These are phyloP conservation scores for Girardinichthys multiradiatus DNA, from an alignment of 2,113 vertebrate species.

Conservation along the genomic window DNA sequence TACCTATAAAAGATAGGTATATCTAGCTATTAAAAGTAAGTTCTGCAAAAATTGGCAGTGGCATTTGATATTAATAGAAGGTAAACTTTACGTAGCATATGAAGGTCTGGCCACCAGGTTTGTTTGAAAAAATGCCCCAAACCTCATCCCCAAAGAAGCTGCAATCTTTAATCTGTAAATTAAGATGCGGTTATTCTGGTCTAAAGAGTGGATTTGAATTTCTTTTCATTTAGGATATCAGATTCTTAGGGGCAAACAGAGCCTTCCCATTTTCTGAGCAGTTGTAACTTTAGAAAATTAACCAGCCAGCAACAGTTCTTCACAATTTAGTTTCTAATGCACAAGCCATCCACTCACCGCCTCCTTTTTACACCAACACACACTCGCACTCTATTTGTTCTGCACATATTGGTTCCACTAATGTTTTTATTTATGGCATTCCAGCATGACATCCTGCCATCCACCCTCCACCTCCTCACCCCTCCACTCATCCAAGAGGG, in stretches of 20 bases:
- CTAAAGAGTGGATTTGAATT: constrained; percentile 32
- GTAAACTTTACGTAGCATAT: too few relatives aligned
- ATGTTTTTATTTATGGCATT: constrained; percentile 81
- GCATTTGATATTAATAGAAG: too few relatives aligned
- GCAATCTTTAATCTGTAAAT: neutral
- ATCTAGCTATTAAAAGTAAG: too few relatives aligned
- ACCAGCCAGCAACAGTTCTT: constrained; percentile 62
- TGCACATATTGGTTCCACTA: constrained; percentile 72
- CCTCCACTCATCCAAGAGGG: constrained; percentile 59
- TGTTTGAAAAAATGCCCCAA: too few relatives aligned
- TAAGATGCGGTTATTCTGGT: constrained; percentile 31
- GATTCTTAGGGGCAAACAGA: constrained; percentile 17
- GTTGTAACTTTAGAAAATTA: constrained; percentile 43
- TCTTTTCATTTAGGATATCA: constrained; percentile 34
- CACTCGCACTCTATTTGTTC: constrained; percentile 66
- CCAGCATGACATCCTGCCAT: constrained; percentile 82
- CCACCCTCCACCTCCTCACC: constrained; percentile 77
- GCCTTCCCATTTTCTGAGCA: constrained; percentile 38
- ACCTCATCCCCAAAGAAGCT: neutral
- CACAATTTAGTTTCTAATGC: constrained; percentile 50
- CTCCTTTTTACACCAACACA: constrained; percentile 22
- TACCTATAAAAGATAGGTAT: too few relatives aligned
- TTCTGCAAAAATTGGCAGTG: too few relatives aligned
- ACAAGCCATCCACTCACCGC: constrained; percentile 39
- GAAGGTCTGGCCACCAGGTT: too few relatives aligned